phyloP scores from a whole-genome alignment of 2,113 vertebrate species.

The Poicephalus meyeri region DNA sequence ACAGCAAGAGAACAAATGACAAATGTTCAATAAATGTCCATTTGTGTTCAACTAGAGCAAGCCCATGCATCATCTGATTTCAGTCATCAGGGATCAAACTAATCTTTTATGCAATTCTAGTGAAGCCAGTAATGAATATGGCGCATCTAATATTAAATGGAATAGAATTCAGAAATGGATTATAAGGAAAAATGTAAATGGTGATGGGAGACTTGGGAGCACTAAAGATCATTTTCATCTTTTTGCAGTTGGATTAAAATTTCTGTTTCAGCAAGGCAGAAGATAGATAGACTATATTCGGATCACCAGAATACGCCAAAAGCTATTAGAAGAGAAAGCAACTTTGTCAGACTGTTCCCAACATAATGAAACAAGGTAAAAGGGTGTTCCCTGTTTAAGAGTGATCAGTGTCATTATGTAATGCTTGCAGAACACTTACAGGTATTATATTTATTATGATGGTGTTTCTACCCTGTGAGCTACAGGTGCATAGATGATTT shows the following conservation, averaged over 20 bases:
- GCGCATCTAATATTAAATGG: not conserved
- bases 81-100: not conserved
- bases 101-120: not conserved
- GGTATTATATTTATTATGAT: not conserved
- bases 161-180: not conserved
- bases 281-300: not conserved
- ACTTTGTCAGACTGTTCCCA: not conserved
- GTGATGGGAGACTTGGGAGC: not conserved
- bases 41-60: not conserved
- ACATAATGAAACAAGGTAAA: not conserved
- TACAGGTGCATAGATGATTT: not conserved
- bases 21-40: not conserved
- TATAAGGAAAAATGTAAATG: not conserved
- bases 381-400: not conserved
- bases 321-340: not conserved
- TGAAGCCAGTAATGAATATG: not conserved
- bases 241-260: not conserved
- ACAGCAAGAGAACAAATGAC: not conserved
- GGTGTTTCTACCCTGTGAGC: not conserved
- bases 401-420: not conserved
- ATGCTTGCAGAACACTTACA: not conserved
- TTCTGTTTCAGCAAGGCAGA: not conserved
- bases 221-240: not conserved
- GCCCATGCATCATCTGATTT: not conserved
- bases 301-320: not conserved